Conservation (phyloP, 2,888 invertebrate species). For the Anarsia innoxiella region DNA sequence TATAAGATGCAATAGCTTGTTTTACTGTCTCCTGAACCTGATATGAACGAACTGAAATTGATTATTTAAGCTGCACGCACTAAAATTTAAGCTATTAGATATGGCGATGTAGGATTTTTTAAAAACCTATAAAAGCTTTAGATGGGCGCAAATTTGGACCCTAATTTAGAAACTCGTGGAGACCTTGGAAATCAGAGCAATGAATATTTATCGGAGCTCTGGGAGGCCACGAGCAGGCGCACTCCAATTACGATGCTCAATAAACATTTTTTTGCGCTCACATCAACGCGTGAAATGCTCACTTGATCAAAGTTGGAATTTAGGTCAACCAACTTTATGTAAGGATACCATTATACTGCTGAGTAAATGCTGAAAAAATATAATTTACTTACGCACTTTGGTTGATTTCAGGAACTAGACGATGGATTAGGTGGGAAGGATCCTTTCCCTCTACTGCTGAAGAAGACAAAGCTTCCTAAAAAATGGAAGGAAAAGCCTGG, state of each 20-base stretch:
- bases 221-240: slow-evolving; percentile 19
- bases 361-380: too few species aligned
- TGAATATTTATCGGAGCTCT: slow-evolving; percentile 47
- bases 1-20: too few species aligned
- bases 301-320: neutral
- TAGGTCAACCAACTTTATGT: neutral
- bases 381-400: neutral
- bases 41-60: too few species aligned
- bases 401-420: slow-evolving; percentile 76
- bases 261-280: slow-evolving; percentile 29
- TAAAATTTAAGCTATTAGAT: too few species aligned
- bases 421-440: slow-evolving; percentile 84
- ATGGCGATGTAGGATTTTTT: too few species aligned
- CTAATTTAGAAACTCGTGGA: slow-evolving; percentile 34
- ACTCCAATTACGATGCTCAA: slow-evolving; percentile 35
- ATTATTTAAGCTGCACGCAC: too few species aligned
- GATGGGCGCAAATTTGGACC: slow-evolving; percentile 26
- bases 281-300: slow-evolving; percentile 8
- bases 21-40: too few species aligned
- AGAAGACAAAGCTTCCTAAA: slow-evolving; percentile 85
- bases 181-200: slow-evolving; percentile 41
- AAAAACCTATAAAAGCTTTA: slow-evolving; percentile 22
- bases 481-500: slow-evolving; percentile 79
- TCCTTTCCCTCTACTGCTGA: slow-evolving; percentile 83
- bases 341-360: neutral